Evolutionary conservation across 2,888 invertebrate species (phyloP), one percentile per base, ranked within the genome.

Genomic region (Hipparchia semele): DNA sequence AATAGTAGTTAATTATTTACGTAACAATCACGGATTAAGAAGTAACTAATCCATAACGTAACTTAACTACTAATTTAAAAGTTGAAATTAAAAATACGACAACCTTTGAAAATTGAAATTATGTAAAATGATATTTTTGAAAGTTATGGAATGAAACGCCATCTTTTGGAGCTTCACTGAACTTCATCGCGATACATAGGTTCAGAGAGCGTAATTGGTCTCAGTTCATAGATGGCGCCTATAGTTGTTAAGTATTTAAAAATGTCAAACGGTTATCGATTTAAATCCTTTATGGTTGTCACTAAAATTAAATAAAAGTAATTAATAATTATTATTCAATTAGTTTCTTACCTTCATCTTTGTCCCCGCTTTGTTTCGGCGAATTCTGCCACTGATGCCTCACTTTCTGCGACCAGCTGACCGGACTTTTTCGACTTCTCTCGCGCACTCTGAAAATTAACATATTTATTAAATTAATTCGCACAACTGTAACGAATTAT

Each of bases 341-440:
- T 3, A 6, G 58, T 59, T 65, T 77, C 84, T 81, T 75, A 93
- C 93, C 93, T 88, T 90, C 87, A 68, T 65, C 93, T 88, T 90
- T 87, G 68, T 53, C 84, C 45, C 87, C 84, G 70, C 79, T 79
- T 68, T 87, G 84, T 75, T 90, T 94, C 2, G 95, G 94, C 7
- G 94, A 91, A 78, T 95, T 95, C 75, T 95, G 95, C 91, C 95
- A 95, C 79, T 96, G 96, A 75, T 95, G 94, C 62, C 96, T 88
- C 59, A 95, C 95, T 85, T 96, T 96, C 81, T 95, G 94, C 10
- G 95, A 95, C 95, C 96, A 96, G 80, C 95, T 95, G 61, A 94
- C 86, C 0, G 95, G 94, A 79, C 94, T 93, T 75, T 95, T 95
- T 73, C 94, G 90, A 78, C 94, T 94, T 62, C 94, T 87, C 79